Percentiles rank a stretch among this genome's conserved stretches.
These are phyloP conservation scores for Coptotermes formosanus DNA, from an alignment of 1,140 invertebrate genomes.

Conservation along the genomic window DNA sequence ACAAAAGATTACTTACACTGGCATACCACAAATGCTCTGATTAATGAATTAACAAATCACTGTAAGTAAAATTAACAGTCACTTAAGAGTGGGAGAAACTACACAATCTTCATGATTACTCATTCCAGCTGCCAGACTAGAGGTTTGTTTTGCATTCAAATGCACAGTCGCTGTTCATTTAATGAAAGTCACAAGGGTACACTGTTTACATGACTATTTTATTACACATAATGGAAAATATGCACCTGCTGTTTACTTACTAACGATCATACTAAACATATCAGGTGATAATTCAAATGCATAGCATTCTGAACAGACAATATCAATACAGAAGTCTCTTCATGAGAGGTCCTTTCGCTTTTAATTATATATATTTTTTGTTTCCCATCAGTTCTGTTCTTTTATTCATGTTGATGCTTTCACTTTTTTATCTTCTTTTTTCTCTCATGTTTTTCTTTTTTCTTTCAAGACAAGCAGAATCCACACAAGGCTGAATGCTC, in stretches of 20 bases:
- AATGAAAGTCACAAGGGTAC: neutral
- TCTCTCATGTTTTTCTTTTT: constrained; percentile 9
- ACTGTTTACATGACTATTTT: neutral
- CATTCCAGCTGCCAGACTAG: neutral
- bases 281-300: neutral
- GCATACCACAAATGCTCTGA: neutral
- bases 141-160: neutral
- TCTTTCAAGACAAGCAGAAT: constrained; percentile 21
- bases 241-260: neutral
- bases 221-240: neutral
- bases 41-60: neutral
- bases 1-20: neutral
- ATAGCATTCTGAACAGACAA: neutral
- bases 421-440: constrained; percentile 18
- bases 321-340: constrained; percentile 6
- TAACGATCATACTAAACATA: neutral
- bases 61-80: neutral
- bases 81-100: neutral
- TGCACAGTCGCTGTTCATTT: neutral
- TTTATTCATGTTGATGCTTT: constrained; percentile 19
- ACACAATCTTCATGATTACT: neutral
- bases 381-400: neutral
- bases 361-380: constrained; percentile 4
- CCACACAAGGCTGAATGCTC: constrained; percentile 3
- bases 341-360: neutral